Percentiles rank a stretch among this genome's conserved stretches.
These are phyloP conservation scores for Phaethornis superciliosus DNA, from an alignment of 2,113 vertebrate genomes.

Conservation along the genomic window DNA sequence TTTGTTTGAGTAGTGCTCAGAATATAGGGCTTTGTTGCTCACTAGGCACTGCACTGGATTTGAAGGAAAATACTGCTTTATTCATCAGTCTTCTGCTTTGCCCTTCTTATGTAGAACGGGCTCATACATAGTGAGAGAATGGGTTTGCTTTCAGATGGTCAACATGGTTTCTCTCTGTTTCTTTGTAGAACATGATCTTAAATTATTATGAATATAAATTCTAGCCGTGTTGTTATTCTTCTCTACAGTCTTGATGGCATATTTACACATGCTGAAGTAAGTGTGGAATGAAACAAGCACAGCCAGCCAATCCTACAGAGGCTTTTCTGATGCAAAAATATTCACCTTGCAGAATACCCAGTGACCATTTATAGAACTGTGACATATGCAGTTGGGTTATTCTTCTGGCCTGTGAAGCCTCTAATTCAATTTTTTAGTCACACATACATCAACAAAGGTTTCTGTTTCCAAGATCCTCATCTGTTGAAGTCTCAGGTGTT, in stretches of 20 bases:
- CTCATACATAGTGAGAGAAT: background rate
- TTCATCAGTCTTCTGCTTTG: background rate
- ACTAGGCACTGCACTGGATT: background rate
- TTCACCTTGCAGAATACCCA: slow-evolving; percentile 48
- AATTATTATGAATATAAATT: background rate
- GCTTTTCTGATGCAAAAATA: slow-evolving; percentile 47
- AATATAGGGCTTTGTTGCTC: background rate
- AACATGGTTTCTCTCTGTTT: slow-evolving; percentile 3
- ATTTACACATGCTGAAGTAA: background rate
- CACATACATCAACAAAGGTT: slow-evolving; percentile 52
- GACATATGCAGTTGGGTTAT: background rate
- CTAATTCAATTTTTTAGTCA: slow-evolving; percentile 67
- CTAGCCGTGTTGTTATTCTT: background rate
- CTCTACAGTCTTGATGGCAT: background rate
- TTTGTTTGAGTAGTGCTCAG: background rate
- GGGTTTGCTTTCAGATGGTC: background rate
- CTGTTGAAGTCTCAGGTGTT: slow-evolving; percentile 62
- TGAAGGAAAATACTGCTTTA: background rate
- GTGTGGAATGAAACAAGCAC: slow-evolving; percentile 8
- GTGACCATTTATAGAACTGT: slow-evolving; percentile 58
- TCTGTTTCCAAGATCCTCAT: slow-evolving; percentile 35
- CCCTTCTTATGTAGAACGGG: background rate
- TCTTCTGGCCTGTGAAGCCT: slow-evolving; percentile 37
- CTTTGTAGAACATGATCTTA: slow-evolving; percentile 23
- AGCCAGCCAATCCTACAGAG: background rate